phyloP scores from a whole-genome alignment of 2,888 invertebrate genomes.

The Macaria notata region DNA sequence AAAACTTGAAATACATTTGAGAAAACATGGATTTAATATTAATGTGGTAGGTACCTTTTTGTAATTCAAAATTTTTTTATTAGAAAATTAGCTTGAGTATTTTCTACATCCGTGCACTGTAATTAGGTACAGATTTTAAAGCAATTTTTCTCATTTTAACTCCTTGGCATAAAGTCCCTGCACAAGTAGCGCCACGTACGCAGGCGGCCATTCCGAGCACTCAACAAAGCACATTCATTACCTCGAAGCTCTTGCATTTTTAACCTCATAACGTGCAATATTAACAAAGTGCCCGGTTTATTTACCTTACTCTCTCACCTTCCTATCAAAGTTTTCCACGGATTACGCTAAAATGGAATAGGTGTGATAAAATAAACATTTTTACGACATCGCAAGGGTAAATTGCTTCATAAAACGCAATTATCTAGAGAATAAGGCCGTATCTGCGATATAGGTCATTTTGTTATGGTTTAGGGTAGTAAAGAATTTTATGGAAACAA shows the following conservation, averaged over 20 bases:
- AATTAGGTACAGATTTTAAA: too few relatives aligned
- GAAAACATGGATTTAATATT: too few relatives aligned
- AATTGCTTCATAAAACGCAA: slow-evolving; percentile 74
- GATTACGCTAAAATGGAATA: slow-evolving; percentile 62
- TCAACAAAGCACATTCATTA: slow-evolving; percentile 21
- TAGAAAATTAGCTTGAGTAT: too few relatives aligned
- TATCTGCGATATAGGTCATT: slow-evolving; percentile 37
- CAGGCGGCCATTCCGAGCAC: too few relatives aligned
- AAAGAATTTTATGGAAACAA: slow-evolving; percentile 37
- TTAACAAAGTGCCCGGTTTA: slow-evolving; percentile 21
- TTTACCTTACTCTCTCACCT: slow-evolving; percentile 38
- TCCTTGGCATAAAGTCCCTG: too few relatives aligned
- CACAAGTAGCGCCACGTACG: too few relatives aligned
- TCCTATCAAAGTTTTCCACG: slow-evolving; percentile 51
- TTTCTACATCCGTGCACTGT: too few relatives aligned
- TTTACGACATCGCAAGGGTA: slow-evolving; percentile 65
- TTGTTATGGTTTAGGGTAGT: slow-evolving; percentile 38
- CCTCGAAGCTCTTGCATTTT: slow-evolving; percentile 14
- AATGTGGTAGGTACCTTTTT: too few relatives aligned
- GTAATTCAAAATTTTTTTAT: too few relatives aligned
- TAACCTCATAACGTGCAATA: slow-evolving; percentile 14
- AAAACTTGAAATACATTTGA: too few relatives aligned
- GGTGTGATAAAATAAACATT: slow-evolving; percentile 69
- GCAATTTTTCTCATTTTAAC: too few relatives aligned
- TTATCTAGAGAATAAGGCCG: slow-evolving; percentile 64